A percentile compares a stretch with the other conserved stretches of the same genome.
Conservation (phyloP, 2,797 vertebrate species). For the Decapterus maruadsi region DNA sequence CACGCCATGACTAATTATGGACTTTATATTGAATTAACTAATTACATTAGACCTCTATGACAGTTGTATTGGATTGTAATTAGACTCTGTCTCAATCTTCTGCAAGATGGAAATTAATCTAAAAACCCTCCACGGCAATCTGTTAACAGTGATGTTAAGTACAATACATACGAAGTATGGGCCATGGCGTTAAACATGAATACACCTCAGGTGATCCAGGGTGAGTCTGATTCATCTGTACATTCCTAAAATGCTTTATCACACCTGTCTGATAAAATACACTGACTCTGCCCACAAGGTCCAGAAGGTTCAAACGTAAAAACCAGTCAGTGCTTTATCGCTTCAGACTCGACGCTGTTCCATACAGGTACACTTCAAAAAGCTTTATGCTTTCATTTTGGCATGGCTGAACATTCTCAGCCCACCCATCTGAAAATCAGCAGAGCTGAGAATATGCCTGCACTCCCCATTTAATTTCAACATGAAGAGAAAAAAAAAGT, state of each 20-base stretch:
- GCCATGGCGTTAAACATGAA: neutral
- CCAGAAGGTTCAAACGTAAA: neutral
- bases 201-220: neutral
- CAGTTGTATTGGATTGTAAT: neutral
- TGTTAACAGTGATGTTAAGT: too few species aligned
- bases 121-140: neutral
- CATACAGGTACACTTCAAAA: constrained; percentile 6
- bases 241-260: neutral
- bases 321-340: constrained; percentile 4
- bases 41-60: neutral
- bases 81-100: neutral
- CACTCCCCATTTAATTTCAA: constrained; percentile 1
- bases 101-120: neutral
- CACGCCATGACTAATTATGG: neutral
- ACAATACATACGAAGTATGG: neutral
- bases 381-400: constrained; percentile 7
- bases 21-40: neutral
- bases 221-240: neutral
- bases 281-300: neutral
- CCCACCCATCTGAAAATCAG: constrained; percentile 15
- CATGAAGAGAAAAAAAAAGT: neutral
- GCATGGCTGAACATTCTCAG: constrained; percentile 5
- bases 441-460: constrained; percentile 11
- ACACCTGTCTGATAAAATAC: neutral
- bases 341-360: neutral